Evolutionary conservation across 2,888 invertebrate species (phyloP), one percentile per base, ranked within the genome.

Genomic region (Nysson spinosus): DNA sequence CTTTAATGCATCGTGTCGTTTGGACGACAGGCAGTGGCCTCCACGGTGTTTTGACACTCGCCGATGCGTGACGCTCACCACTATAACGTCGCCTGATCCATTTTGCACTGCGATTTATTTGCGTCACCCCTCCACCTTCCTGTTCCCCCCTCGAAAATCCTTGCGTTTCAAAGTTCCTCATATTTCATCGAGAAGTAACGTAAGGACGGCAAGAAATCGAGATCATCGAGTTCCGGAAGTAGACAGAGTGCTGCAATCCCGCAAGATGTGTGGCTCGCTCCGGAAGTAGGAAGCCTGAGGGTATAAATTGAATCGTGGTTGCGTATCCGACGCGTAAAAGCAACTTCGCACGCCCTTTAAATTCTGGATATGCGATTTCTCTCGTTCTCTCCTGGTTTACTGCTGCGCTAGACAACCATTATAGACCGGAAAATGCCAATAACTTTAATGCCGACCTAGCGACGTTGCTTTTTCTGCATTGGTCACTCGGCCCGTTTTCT

Each of bases 281-380:
- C 78, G 83, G 83, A 83, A 81, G 73, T 78, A 51, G 44, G 51
- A 47, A 63, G 61, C 46, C 75, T 67, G 76, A 73, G 78, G 77
- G 80, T 83, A 84, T 83, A 84, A 84, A 84, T 84, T 80, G 83
- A 84, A 84, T 84, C 79, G 73, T 78, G 75, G 77, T 69, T 64
- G 69, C 77, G 73, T 77, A 80, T 82, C 82, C 81, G 80, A 79
- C 79, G 79, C 80, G 81, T 80, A 81, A 83, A 82, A 81, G 68
- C 58, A 72, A 79, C 73, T 75, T 80, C 77, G 81, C 85, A 82
- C 84, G 82, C 84, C 84, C 83, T 85, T 85, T 84, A 85, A 85
- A 85, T 84, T 79, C 79, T 63, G 66, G 70, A 77, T 50, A 52
- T 42, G 54, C 61, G 47, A 49, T 49, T 24, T 64, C 24, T 37